Conservation (phyloP, 2,888 invertebrate genomes). For the Cryptophagus acutangulus region DNA sequence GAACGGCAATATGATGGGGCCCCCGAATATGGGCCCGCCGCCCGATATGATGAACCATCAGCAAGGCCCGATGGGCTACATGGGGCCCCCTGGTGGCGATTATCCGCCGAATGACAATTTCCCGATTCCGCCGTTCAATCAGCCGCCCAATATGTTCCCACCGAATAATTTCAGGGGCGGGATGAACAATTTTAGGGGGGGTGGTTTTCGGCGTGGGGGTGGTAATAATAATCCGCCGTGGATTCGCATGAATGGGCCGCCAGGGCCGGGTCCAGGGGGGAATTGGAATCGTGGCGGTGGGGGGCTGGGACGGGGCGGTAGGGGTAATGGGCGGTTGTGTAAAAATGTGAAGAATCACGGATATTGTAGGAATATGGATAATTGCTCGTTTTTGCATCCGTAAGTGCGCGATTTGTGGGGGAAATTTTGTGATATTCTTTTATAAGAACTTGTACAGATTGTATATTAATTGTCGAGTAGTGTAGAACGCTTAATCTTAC, state of each 20-base stretch:
- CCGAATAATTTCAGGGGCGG: constrained; percentile 42
- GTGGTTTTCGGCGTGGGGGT: constrained; percentile 34
- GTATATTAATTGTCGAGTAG: constrained; percentile 11
- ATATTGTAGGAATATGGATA: constrained; percentile 75
- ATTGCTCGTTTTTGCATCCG: constrained; percentile 80
- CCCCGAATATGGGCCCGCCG: constrained; percentile 42
- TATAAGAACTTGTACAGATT: background rate
- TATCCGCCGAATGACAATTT: constrained; percentile 38
- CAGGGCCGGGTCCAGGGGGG: constrained; percentile 40
- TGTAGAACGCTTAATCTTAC: constrained; percentile 19
- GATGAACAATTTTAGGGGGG: constrained; percentile 33
- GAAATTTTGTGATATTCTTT: constrained; percentile 15
- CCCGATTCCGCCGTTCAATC: constrained; percentile 49
- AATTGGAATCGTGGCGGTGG: constrained; percentile 51
- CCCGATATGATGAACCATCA: constrained; percentile 41
- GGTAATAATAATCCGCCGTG: constrained; percentile 43
- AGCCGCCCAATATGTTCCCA: constrained; percentile 44
- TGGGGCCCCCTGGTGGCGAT: constrained; percentile 29
- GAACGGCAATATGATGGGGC: constrained; percentile 48
- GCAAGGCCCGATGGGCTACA: constrained; percentile 38
- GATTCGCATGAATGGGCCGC: constrained; percentile 47
- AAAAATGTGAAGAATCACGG: constrained; percentile 76
- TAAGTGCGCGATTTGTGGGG: constrained; percentile 2
- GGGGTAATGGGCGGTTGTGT: constrained; percentile 57
- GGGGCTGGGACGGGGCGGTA: constrained; percentile 46